Conservation (phyloP, 2,888 invertebrate genomes). For the Cephus pulcher region DNA sequence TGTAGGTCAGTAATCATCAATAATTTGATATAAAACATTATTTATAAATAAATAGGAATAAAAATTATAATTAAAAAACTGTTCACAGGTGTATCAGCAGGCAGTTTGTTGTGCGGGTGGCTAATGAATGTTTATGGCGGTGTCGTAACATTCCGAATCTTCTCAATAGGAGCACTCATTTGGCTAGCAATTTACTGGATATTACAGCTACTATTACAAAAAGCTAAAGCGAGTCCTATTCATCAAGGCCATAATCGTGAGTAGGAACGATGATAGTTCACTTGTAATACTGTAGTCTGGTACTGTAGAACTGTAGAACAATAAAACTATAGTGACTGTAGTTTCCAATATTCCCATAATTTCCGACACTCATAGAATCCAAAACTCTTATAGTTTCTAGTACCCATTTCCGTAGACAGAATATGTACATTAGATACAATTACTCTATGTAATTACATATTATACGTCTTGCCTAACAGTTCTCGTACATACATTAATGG, state of each 20-base stretch:
- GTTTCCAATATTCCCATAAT: background rate
- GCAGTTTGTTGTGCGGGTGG: slow-evolving; percentile 82
- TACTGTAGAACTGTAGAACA: background rate
- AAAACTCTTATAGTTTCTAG: background rate
- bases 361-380: background rate
- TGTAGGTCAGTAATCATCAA: slow-evolving; percentile 68
- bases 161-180: slow-evolving; percentile 77
- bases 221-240: slow-evolving; percentile 53
- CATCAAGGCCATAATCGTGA: slow-evolving; percentile 62
- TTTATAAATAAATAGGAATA: background rate
- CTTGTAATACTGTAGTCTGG: background rate
- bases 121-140: slow-evolving; percentile 76
- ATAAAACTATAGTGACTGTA: background rate
- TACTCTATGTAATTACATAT: background rate
- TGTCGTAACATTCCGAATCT: slow-evolving; percentile 76
- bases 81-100: slow-evolving; percentile 75
- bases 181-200: slow-evolving; percentile 60
- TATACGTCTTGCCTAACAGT: background rate
- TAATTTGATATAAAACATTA: background rate
- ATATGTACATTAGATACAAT: background rate
- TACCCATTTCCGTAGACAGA: background rate
- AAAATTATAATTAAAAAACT: background rate
- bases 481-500: background rate
- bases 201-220: slow-evolving; percentile 52
- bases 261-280: slow-evolving; percentile 32